Conservation (phyloP, 1,140 invertebrate species). For the Platorchestia sp. region DNA sequence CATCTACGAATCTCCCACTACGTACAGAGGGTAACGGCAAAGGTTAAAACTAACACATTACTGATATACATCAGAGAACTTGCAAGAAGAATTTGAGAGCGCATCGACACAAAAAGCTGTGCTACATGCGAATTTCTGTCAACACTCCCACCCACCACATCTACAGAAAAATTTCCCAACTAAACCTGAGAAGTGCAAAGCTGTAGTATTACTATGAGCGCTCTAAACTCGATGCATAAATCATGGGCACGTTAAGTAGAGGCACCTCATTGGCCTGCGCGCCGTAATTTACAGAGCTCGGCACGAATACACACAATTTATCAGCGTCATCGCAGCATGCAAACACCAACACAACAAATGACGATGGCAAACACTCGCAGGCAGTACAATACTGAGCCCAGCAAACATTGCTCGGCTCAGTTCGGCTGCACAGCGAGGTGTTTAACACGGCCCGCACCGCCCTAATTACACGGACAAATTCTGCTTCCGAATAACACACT, state of each 20-base stretch:
- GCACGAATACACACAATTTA: not conserved
- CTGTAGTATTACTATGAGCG: not conserved
- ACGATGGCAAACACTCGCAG: not conserved
- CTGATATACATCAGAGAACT: not conserved
- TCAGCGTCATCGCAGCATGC: not conserved
- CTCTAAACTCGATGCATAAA: not conserved
- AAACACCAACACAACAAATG: constrained; percentile 8
- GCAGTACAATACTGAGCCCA: not conserved
- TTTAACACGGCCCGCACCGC: not conserved
- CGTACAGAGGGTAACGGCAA: too few species aligned
- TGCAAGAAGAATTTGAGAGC: not conserved
- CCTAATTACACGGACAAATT: not conserved
- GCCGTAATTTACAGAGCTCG: not conserved
- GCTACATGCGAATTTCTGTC: not conserved
- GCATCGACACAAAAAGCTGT: not conserved
- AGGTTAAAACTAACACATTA: too few species aligned
- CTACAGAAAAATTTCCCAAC: not conserved
- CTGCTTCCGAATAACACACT: not conserved
- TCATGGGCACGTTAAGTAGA: not conserved
- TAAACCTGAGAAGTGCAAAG: not conserved
- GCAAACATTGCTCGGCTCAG: not conserved
- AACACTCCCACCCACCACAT: not conserved
- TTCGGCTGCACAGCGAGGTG: not conserved
- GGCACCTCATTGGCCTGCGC: not conserved
- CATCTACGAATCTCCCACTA: too few species aligned